Conservation (phyloP, 2,113 vertebrate species). For the Coptodon rendalli region DNA sequence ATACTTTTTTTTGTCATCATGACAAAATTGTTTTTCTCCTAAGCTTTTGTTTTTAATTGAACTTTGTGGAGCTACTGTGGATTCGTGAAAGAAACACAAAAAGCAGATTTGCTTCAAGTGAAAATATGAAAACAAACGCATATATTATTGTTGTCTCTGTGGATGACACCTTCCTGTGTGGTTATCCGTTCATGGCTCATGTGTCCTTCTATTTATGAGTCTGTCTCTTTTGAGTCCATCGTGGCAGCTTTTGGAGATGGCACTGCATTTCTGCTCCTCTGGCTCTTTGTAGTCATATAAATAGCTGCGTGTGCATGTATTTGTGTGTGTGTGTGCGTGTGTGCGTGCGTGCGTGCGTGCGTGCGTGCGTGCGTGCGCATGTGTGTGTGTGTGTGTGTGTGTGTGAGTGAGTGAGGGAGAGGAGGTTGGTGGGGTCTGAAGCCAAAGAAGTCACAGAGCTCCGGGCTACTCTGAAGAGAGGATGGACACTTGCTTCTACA, state of each 20-base stretch:
- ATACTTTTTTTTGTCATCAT: neutral
- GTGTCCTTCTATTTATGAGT: neutral
- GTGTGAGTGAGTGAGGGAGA: neutral
- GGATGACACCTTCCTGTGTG: neutral
- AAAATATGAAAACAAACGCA: neutral
- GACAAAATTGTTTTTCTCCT: neutral
- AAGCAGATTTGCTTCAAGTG: neutral
- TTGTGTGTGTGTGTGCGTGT: neutral
- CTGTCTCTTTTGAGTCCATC: neutral
- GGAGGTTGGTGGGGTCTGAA: neutral
- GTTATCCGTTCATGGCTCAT: neutral
- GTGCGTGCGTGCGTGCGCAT: neutral
- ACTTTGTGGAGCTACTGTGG: neutral
- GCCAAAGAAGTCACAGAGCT: neutral
- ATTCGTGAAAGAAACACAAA: neutral
- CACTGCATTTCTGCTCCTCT: neutral
- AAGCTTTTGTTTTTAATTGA: neutral
- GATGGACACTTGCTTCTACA: conserved; percentile 11
- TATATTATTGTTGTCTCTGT: neutral
- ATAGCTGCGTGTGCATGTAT: neutral
- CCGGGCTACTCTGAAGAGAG: neutral
- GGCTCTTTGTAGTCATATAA: neutral
- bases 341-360: neutral
- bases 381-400: neutral
- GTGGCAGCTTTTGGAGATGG: neutral